Evolutionary conservation across 2,797 vertebrate genomes (phyloP).

Genomic region (Clamator glandarius): DNA sequence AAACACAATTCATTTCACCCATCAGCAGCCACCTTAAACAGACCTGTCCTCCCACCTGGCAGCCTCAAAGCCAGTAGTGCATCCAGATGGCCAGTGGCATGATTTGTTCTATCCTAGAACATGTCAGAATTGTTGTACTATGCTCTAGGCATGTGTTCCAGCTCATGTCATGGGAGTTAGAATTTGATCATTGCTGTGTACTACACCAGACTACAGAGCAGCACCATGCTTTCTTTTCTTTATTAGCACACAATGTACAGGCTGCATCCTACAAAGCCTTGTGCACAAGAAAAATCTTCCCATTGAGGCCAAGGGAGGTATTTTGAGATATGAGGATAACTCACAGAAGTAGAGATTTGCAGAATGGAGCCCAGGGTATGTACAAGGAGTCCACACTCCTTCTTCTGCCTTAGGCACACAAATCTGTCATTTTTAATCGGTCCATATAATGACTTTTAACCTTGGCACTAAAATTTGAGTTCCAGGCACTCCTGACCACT

Average conservation of each 20-base stretch:
- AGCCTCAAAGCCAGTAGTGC: not conserved
- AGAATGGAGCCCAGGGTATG: too few species aligned
- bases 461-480: conserved; percentile 31
- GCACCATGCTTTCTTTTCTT: not conserved
- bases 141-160: not conserved
- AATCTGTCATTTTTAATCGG: conserved; percentile 31
- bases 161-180: not conserved
- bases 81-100: not conserved
- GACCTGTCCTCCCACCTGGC: not conserved
- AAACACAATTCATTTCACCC: not conserved
- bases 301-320: not conserved
- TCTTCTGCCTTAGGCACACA: conserved; percentile 13
- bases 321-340: not conserved
- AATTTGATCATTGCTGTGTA: not conserved
- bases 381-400: not conserved
- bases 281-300: not conserved
- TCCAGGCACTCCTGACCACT: conserved; percentile 37
- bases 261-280: not conserved
- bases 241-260: not conserved
- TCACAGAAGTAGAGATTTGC: not conserved
- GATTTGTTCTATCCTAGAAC: not conserved
- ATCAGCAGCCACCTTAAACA: not conserved
- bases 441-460: conserved; percentile 40
- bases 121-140: not conserved
- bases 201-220: not conserved